phyloP scores from a whole-genome alignment of 1,140 invertebrate genomes.

The Lutraria rhynchaena region DNA sequence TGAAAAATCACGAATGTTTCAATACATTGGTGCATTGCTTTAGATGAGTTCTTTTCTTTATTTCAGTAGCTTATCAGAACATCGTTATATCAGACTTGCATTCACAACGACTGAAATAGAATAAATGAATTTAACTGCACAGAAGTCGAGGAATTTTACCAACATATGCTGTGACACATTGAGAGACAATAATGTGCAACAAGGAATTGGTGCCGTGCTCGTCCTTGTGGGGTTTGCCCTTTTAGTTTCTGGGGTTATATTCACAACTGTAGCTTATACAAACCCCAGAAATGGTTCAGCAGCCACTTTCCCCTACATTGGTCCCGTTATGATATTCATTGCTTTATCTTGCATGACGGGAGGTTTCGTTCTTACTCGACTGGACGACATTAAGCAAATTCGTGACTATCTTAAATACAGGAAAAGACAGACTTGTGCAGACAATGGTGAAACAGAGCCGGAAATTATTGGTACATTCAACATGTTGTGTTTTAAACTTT shows the following conservation, averaged over 20 bases:
- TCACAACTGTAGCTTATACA: conserved; percentile 23
- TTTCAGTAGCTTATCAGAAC: too few species aligned
- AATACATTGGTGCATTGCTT: too few species aligned
- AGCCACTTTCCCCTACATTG: conserved; percentile 17
- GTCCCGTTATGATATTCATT: conserved; percentile 17
- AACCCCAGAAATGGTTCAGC: background rate
- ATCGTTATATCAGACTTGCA: too few species aligned
- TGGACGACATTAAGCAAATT: background rate
- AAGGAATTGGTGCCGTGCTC: conserved; percentile 39
- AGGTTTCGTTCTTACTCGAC: conserved; percentile 16
- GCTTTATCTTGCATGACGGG: background rate
- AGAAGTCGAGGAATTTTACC: background rate
- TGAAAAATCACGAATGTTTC: too few species aligned
- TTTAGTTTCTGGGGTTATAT: conserved; percentile 27
- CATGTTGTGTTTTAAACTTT: background rate
- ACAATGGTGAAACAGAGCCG: background rate
- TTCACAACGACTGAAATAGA: too few species aligned
- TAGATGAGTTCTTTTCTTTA: too few species aligned
- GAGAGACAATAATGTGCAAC: conserved; percentile 4
- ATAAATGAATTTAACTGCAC: conserved; percentile 1
- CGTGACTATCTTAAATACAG: conserved; percentile 21
- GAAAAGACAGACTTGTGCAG: background rate
- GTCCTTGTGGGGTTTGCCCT: conserved; percentile 25
- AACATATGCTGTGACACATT: background rate
- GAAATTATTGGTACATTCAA: background rate